A percentile compares a stretch with the other conserved stretches of the same genome.
phyloP scores from a whole-genome alignment of 2,888 invertebrate species.

The Harpalus rufipes region DNA sequence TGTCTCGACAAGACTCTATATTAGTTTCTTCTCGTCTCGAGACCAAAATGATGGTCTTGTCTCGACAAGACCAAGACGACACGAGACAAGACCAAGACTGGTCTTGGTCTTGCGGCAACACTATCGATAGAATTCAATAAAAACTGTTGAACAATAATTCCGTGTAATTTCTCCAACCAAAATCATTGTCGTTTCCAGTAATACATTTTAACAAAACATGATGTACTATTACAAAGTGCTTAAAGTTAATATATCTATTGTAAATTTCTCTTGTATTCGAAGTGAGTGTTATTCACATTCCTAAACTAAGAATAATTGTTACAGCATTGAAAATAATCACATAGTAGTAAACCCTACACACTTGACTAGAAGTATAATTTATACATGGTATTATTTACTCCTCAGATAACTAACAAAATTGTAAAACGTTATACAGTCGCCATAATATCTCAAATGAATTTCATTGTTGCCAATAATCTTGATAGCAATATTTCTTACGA shows the following conservation, averaged over 20 bases:
- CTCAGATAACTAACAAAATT: slow-evolving; percentile 48
- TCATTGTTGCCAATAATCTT: slow-evolving; percentile 55
- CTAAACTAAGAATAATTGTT: slow-evolving; percentile 1
- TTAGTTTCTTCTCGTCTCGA: no score
- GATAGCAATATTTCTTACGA: slow-evolving; percentile 49
- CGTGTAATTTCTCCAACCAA: no score
- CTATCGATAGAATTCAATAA: background rate
- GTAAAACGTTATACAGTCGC: slow-evolving; percentile 42
- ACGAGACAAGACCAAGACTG: no score
- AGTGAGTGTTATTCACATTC: background rate
- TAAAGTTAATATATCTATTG: background rate
- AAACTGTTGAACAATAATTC: background rate
- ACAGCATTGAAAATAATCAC: background rate
- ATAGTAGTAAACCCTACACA: slow-evolving; percentile 17
- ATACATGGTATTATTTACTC: slow-evolving; percentile 39
- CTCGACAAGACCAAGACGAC: no score
- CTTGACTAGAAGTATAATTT: slow-evolving; percentile 17
- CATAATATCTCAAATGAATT: slow-evolving; percentile 50
- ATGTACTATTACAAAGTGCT: background rate
- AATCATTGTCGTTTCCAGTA: no score
- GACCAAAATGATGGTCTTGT: no score
- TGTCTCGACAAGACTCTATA: no score
- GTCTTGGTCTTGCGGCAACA: no score
- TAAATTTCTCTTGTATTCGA: background rate
- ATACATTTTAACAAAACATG: no score